Evolutionary conservation across 2,888 invertebrate species (phyloP), one percentile per base, ranked within the genome.

Genomic region (Nineta flava): DNA sequence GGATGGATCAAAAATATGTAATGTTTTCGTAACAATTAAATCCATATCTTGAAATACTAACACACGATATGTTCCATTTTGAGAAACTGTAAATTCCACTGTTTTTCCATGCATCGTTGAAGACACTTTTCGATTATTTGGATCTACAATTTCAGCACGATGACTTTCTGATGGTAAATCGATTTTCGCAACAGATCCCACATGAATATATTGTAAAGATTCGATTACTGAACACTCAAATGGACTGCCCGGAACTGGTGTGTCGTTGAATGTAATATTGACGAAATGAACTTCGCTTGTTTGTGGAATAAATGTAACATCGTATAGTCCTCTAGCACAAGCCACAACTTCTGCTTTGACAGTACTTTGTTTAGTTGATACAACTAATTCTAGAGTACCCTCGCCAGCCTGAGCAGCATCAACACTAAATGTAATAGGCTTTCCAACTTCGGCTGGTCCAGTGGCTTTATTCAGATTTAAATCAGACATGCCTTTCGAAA

Each of bases 391-490:
- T 3, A 93, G 69, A 0, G 91, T 92, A 2, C 95, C 95, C 65
- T 93, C 91, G 0, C 95, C 95, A 2, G 95, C 94, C 59, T 91
- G 87, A 0, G 91, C 90, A 1, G 94, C 93, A 68, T 95, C 94
- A 34, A 95, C 94, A 57, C 87, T 87, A 64, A 92, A 92, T 0
- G 91, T 92, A 1, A 91, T 85, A 0, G 91, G 87, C 59, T 87
- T 83, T 4, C 88, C 88, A 9, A 91, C 75, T 64, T 83, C 81
- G 61, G 76, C 54, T 63, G 74, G 34, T 61, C 66, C 57, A 69
- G 70, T 31, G 16, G 54, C 60, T 51, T 55, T 74, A 67, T 48
- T 71, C 64, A 53, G 59, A 65, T 3, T 70, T 52, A 67, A 53
- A 49, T 67, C 65, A n/a, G 57, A 58, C 46, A 65, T 53, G 4